Conservation (phyloP, 2,113 vertebrate genomes). For the Festucalex cinctus region DNA sequence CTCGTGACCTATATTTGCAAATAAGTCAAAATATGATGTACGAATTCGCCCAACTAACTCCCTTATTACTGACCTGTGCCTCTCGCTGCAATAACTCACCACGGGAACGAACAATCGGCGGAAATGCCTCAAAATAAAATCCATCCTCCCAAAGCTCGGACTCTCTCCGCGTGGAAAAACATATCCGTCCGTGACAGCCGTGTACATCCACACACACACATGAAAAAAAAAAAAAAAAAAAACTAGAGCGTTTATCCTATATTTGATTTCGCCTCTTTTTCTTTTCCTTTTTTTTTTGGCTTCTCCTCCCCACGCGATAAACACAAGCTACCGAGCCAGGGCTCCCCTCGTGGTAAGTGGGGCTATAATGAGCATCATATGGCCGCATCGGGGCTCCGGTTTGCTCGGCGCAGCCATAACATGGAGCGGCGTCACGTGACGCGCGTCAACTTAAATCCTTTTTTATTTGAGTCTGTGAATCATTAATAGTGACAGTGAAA, state of each 20-base stretch:
- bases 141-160: slow-evolving; percentile 82
- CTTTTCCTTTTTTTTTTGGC: slow-evolving; percentile 12
- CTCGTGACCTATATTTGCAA: not conserved
- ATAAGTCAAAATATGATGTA: not conserved
- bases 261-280: slow-evolving; percentile 30
- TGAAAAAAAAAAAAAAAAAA: not conserved
- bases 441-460: slow-evolving; percentile 94
- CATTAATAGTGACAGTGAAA: slow-evolving; percentile 82
- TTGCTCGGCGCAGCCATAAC: slow-evolving; percentile 88
- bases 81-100: slow-evolving; percentile 87
- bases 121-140: slow-evolving; percentile 99
- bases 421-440: slow-evolving; percentile 93
- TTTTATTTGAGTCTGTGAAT: slow-evolving; percentile 96
- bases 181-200: slow-evolving; percentile 75
- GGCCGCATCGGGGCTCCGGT: slow-evolving; percentile 82
- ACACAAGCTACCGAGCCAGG: slow-evolving; percentile 72
- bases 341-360: slow-evolving; percentile 83
- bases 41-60: slow-evolving; percentile 30
- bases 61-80: slow-evolving; percentile 86
- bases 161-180: slow-evolving; percentile 71
- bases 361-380: slow-evolving; percentile 84
- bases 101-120: slow-evolving; percentile 95
- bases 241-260: slow-evolving; percentile 40
- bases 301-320: slow-evolving; percentile 22
- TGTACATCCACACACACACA: slow-evolving; percentile 54